A percentile compares a stretch with the other conserved stretches of the same genome.
These are phyloP conservation scores for Garra rufa DNA, from an alignment of 2,113 vertebrate species.

Conservation along the genomic window DNA sequence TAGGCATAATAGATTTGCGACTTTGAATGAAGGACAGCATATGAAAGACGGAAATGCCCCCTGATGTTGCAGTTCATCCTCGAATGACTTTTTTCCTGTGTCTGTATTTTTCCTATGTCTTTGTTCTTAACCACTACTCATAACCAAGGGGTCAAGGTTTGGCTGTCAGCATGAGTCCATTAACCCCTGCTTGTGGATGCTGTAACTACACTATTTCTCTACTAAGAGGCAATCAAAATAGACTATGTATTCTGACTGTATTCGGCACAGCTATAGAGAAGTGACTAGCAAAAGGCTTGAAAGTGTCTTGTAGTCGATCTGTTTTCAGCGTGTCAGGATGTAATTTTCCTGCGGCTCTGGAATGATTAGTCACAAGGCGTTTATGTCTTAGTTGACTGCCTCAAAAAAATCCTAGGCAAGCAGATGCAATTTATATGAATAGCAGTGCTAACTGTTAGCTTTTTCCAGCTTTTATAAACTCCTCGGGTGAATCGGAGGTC, in stretches of 20 bases:
- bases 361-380: no score
- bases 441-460: not conserved
- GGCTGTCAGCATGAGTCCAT: not conserved
- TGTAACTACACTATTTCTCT: not conserved
- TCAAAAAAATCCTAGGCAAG: no score
- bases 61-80: constrained; percentile 35
- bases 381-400: no score
- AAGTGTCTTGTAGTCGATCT: not conserved
- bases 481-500: constrained; percentile 28
- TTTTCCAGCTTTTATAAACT: not conserved
- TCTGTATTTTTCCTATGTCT: not conserved
- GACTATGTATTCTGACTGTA: not conserved
- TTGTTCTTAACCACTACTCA: not conserved
- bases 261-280: no score
- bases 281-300: not conserved
- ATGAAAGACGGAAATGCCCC: constrained; percentile 14
- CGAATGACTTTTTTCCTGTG: not conserved
- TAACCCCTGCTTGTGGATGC: no score
- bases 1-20: constrained; percentile 16
- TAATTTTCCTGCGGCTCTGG: no score
- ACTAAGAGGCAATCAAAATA: not conserved
- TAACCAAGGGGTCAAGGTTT: not conserved
- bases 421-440: not conserved
- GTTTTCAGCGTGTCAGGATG: not conserved
- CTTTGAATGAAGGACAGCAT: constrained; percentile 33